phyloP scores from a whole-genome alignment of 30 jellyfish, hydroid and myxozoan species.

The Sanderia malayensis region DNA sequence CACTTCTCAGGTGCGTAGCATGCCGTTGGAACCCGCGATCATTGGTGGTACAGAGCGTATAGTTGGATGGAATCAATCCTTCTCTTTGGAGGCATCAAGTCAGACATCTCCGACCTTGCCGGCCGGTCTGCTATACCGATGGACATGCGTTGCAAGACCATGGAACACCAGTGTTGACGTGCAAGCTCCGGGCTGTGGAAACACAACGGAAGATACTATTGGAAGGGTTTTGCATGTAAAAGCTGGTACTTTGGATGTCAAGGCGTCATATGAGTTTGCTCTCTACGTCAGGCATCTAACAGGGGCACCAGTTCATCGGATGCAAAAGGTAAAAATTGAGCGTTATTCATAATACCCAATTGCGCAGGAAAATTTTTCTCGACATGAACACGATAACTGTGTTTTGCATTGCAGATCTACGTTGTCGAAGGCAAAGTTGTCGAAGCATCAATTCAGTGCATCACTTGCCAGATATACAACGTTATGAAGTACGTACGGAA shows the following conservation, averaged over 20 bases:
- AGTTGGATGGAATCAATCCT: conserved; percentile 55
- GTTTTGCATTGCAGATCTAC: conserved; percentile 33
- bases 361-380: too few species aligned
- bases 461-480: conserved; percentile 78
- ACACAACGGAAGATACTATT: conserved; percentile 14
- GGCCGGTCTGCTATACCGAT: conserved; percentile 26
- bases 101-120: conserved; percentile 62
- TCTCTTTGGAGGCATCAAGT: conserved; percentile 46
- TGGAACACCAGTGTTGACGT: background rate
- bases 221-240: background rate
- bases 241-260: conserved; percentile 28
- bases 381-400: too few species aligned
- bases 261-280: background rate
- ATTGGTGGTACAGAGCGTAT: conserved; percentile 66
- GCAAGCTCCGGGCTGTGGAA: conserved; percentile 1
- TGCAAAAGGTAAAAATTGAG: conserved; percentile 63
- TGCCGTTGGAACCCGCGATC: conserved; percentile 77
- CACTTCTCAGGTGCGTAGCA: conserved; percentile 28
- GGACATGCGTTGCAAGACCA: conserved; percentile 33
- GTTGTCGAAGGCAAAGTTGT: conserved; percentile 54
- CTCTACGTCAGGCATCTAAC: conserved; percentile 24
- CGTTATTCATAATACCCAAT: too few species aligned
- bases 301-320: conserved; percentile 16
- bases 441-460: conserved; percentile 55
- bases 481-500: conserved; percentile 37